phyloP scores from a whole-genome alignment of 2,888 invertebrate species.

The Drosophila nr. perissopoda region DNA sequence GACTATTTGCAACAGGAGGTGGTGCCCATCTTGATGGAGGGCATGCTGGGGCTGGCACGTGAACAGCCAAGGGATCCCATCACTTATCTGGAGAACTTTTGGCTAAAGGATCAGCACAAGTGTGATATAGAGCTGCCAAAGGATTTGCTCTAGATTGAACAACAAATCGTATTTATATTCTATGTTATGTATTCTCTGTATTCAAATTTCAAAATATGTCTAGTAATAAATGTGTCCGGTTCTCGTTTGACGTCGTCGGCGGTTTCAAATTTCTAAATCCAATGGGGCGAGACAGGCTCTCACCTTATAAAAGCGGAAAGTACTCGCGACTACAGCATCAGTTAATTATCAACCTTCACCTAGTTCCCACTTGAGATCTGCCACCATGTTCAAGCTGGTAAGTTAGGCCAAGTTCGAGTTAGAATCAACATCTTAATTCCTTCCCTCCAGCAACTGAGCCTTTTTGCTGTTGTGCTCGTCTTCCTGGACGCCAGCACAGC shows the following conservation, averaged over 20 bases:
- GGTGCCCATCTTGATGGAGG: slow-evolving; percentile 67
- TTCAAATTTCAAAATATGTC: slow-evolving; percentile 60
- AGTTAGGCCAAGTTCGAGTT: slow-evolving; percentile 4
- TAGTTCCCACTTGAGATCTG: slow-evolving; percentile 29
- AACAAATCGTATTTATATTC: neutral
- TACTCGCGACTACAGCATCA: slow-evolving; percentile 48
- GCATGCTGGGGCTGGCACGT: slow-evolving; percentile 64
- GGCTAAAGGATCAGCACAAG: slow-evolving; percentile 59
- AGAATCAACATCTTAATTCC: neutral
- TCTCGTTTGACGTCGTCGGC: slow-evolving; percentile 24
- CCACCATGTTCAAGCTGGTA: slow-evolving; percentile 75
- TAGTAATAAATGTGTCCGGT: slow-evolving; percentile 55
- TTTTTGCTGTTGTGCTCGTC: slow-evolving; percentile 46
- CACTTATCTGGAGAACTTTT: slow-evolving; percentile 54
- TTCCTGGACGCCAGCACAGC: slow-evolving; percentile 48
- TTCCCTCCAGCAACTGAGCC: slow-evolving; percentile 35
- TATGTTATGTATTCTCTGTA: neutral
- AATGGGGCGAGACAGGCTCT: slow-evolving; percentile 33
- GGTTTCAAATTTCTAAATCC: slow-evolving; percentile 41
- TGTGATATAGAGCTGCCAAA: slow-evolving; percentile 56
- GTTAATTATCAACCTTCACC: slow-evolving; percentile 51
- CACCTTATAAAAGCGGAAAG: slow-evolving; percentile 55
- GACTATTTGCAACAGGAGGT: slow-evolving; percentile 50
- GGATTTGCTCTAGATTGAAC: slow-evolving; percentile 43
- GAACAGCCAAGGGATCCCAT: slow-evolving; percentile 64